A percentile compares a stretch with the other conserved stretches of the same genome.
Evolutionary conservation across 2,113 vertebrate species (phyloP).

Genomic region (Orthonyx spaldingii): DNA sequence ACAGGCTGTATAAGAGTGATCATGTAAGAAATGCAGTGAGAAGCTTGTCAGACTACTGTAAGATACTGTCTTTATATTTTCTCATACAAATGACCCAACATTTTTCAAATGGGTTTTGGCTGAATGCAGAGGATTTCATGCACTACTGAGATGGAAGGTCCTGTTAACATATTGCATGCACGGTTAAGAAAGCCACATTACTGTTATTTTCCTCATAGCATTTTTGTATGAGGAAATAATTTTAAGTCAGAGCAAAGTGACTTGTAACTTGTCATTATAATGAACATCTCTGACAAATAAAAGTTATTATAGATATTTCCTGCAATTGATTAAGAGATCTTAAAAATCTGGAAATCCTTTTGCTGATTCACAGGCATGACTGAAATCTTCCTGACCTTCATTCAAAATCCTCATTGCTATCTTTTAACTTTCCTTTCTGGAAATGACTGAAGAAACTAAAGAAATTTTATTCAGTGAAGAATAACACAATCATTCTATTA

Average conservation of each 20-base stretch:
- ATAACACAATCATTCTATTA: not conserved
- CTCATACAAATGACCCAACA: not conserved
- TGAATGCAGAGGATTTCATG: not conserved
- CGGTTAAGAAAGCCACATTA: not conserved
- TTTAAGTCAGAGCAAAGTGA: not conserved
- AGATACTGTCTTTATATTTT: not conserved
- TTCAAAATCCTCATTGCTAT: not conserved
- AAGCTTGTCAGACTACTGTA: not conserved
- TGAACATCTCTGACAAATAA: not conserved
- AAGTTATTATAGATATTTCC: not conserved
- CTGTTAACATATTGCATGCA: not conserved
- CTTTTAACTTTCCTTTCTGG: not conserved
- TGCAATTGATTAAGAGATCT: not conserved
- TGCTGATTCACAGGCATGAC: not conserved
- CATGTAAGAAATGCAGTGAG: not conserved
- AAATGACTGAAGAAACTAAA: not conserved
- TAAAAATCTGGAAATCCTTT: not conserved
- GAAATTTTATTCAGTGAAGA: not conserved
- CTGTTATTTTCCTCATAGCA: not conserved
- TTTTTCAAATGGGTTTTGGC: not conserved
- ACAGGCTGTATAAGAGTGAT: not conserved
- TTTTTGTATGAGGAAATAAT: not conserved
- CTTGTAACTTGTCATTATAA: not conserved
- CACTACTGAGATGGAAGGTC: not conserved
- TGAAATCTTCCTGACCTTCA: not conserved